Evolutionary conservation across 53 echinoderm and acorn worm genomes (phyloP).

Genomic region (Luidia sarsii): DNA sequence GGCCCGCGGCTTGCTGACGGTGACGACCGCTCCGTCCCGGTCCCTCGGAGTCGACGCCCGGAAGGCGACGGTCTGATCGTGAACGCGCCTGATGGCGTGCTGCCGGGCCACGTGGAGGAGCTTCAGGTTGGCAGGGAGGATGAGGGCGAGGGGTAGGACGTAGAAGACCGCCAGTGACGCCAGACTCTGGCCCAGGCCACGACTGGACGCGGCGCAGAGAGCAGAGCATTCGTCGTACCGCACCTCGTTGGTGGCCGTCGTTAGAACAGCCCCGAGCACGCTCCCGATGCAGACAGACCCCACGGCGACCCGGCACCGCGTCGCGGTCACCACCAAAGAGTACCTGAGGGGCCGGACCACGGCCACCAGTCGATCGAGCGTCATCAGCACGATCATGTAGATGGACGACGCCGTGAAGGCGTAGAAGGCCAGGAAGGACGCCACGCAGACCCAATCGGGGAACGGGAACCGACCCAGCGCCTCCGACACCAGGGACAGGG

Average conservation of each 20-base stretch:
- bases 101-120: slow-evolving; percentile 24
- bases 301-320: neutral
- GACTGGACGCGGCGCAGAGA: neutral
- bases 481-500: slow-evolving; percentile 9
- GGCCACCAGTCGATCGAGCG: slow-evolving; percentile 25
- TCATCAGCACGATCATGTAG: slow-evolving; percentile 23
- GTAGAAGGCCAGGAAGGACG: slow-evolving; percentile 13
- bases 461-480: slow-evolving; percentile 7
- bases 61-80: too few species aligned
- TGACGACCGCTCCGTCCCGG: neutral
- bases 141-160: slow-evolving; percentile 19
- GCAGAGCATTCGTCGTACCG: slow-evolving; percentile 33
- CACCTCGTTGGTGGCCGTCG: neutral
- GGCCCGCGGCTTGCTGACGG: too few species aligned
- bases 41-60: too few species aligned
- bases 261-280: neutral
- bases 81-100: slow-evolving; percentile 25
- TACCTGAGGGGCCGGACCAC: slow-evolving; percentile 31
- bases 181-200: neutral
- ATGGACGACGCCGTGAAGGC: slow-evolving; percentile 44
- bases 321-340: slow-evolving; percentile 16
- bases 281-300: neutral
- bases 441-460: slow-evolving; percentile 11
- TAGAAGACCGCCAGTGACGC: neutral
- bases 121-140: slow-evolving; percentile 12